Percentiles rank a stretch among this genome's conserved stretches.
phyloP scores from a whole-genome alignment of 2,797 vertebrate species.

The Eulemur mongoz region DNA sequence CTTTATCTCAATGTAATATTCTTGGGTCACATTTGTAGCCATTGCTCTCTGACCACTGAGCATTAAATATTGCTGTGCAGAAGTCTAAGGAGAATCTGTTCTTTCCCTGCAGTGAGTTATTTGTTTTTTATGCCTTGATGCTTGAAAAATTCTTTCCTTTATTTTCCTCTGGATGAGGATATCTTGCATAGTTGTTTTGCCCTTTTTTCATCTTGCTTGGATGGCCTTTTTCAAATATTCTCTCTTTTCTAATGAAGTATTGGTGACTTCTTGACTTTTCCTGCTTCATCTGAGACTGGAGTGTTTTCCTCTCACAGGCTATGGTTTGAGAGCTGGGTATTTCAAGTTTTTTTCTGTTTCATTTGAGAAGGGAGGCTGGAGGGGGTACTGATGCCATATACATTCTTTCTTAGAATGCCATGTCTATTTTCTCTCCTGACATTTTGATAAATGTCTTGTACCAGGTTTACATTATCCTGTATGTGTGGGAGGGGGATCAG shows the following conservation, averaged over 20 bases:
- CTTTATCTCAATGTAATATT: background rate
- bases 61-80: background rate
- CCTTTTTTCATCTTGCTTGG: background rate
- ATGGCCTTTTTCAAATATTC: conserved; percentile 27
- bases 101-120: background rate
- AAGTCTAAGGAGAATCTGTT: conserved; percentile 24
- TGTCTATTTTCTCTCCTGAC: background rate
- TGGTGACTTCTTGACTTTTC: background rate
- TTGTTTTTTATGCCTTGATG: conserved; percentile 29
- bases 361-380: background rate
- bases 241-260: conserved; percentile 25
- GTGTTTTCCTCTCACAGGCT: background rate
- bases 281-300: background rate
- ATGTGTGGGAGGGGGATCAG: background rate
- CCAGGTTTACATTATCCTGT: background rate
- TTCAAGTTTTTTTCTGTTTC: background rate
- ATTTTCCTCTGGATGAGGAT: background rate
- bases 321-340: conserved; percentile 1
- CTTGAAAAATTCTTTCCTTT: conserved; percentile 33
- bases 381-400: background rate
- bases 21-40: background rate
- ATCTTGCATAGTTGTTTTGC: conserved; percentile 24
- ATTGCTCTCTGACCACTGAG: background rate
- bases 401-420: background rate
- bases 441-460: background rate